Percentiles rank a stretch among this genome's conserved stretches.
Conservation (phyloP, 2,113 vertebrate genomes). For the Perognathus longimembris region DNA sequence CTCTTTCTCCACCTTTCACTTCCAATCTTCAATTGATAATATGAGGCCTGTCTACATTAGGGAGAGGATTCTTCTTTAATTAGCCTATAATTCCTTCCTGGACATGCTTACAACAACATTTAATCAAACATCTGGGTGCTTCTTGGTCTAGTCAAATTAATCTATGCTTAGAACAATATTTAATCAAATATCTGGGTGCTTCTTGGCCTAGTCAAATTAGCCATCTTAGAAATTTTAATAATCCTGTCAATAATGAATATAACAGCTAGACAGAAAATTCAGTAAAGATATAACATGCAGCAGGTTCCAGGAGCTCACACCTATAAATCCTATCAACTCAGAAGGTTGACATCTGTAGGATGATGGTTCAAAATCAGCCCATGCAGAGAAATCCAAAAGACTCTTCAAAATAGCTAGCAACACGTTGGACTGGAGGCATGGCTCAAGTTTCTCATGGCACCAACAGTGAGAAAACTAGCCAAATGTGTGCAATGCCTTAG, state of each 20-base stretch:
- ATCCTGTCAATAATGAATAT: neutral
- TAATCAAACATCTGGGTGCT: neutral
- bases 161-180: neutral
- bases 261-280: neutral
- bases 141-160: neutral
- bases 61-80: neutral
- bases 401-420: too few species aligned
- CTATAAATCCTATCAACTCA: too few species aligned
- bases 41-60: neutral
- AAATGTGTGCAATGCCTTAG: too few species aligned
- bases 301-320: too few species aligned
- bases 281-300: neutral
- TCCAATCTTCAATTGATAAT: neutral
- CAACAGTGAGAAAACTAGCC: too few species aligned
- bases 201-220: neutral
- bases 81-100: neutral
- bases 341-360: too few species aligned
- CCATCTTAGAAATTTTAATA: neutral
- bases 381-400: too few species aligned
- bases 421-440: too few species aligned
- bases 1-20: neutral
- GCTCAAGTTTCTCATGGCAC: too few species aligned
- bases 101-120: neutral
- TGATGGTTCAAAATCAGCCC: too few species aligned
- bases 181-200: neutral